Evolutionary conservation across 2,113 vertebrate species (phyloP).

Genomic region (Gobiocypris rarus): DNA sequence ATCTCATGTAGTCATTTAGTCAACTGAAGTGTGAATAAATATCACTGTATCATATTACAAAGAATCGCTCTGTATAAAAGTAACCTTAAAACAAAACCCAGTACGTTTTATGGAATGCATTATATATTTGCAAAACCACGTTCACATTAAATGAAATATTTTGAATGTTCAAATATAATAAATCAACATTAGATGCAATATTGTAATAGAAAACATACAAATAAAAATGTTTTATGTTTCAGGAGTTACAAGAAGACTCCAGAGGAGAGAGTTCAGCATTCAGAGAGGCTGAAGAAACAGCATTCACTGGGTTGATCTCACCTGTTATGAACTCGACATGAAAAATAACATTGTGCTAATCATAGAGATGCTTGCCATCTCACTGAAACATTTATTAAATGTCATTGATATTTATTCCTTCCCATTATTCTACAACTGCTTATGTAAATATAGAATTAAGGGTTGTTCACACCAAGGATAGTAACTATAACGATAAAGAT

Average conservation of each 20-base stretch:
- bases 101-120: neutral
- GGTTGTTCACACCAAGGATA: no score
- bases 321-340: neutral
- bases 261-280: constrained; percentile 70
- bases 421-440: neutral
- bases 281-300: constrained; percentile 76
- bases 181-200: neutral
- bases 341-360: neutral
- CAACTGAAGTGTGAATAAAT: neutral
- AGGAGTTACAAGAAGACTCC: constrained; percentile 77
- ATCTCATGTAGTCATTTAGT: neutral
- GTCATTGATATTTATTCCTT: neutral
- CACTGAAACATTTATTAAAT: neutral
- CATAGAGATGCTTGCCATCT: neutral
- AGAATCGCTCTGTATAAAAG: neutral
- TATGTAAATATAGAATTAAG: neutral
- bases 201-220: neutral
- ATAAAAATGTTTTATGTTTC: constrained; percentile 9
- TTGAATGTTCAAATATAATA: neutral
- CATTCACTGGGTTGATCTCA: constrained; percentile 71
- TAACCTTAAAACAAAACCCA: neutral
- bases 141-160: neutral
- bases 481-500: no score
- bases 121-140: neutral
- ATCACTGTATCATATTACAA: neutral